A percentile compares a stretch with the other conserved stretches of the same genome.
Evolutionary conservation across 1,140 invertebrate species (phyloP).

Genomic region (Drosophila sproati): DNA sequence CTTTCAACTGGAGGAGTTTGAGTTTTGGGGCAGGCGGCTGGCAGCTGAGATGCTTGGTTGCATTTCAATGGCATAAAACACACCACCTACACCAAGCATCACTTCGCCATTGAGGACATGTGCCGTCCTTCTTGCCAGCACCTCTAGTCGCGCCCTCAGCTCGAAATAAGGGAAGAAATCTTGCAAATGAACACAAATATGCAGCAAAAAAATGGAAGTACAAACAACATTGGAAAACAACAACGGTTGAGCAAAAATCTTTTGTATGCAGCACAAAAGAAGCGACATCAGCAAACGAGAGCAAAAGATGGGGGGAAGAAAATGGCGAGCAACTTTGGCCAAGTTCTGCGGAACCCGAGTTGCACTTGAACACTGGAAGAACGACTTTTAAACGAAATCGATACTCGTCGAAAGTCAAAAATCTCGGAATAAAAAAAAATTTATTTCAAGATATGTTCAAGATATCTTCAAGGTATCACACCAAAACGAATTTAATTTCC

Average conservation of each 20-base stretch:
- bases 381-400: no score
- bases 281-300: conserved; percentile 51
- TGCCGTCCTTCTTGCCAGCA: conserved; percentile 39
- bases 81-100: conserved; percentile 52
- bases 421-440: no score
- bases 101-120: conserved; percentile 24
- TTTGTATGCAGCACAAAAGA: conserved; percentile 78
- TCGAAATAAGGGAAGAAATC: conserved; percentile 77
- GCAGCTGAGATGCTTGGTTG: conserved; percentile 68
- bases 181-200: conserved; percentile 81
- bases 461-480: no score
- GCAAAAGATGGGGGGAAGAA: conserved; percentile 40
- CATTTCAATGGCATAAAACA: conserved; percentile 76
- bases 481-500: no score
- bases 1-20: background rate
- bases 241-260: conserved; percentile 65
- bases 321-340: conserved; percentile 61
- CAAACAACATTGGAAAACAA: conserved; percentile 60
- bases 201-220: conserved; percentile 31
- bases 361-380: conserved; percentile 12
- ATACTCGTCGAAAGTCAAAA: no score
- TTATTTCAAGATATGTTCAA: no score
- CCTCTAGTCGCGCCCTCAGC: conserved; percentile 19
- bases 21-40: conserved; percentile 16
- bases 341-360: conserved; percentile 51